Evolutionary conservation across 2,888 invertebrate species (phyloP), one percentile per base, ranked within the genome.

Genomic region (Tetragonula carbonaria): DNA sequence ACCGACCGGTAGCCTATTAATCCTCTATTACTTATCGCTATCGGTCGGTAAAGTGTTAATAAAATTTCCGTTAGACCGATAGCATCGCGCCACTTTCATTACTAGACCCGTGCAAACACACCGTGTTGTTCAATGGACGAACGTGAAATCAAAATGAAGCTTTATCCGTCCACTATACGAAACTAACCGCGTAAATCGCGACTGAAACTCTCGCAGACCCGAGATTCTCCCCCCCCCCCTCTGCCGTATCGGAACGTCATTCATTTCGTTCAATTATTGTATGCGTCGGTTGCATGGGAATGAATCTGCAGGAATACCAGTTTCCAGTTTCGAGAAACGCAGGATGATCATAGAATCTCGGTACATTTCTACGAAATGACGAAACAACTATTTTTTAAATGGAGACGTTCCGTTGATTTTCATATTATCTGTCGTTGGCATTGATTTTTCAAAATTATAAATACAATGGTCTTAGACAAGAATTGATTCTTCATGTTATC

Each of bases 81-180:
- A 86, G 73, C 55, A 63, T 57, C 76, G 79, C 53, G 57, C 80
- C 80, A 72, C 74, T 72, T 84, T 77, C 84, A 85, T 85, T 84
- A 84, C 62, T 57, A 23, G 70, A 70, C 74, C 33, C 62, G 28
- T 50, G 57, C 73, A 53, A 51, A 81, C 74, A 70, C 23, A 45
- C 4, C 18, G 59, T 28, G 28, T n/a, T 28, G 28, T n/a, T 50
- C n/a, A 53, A 33, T 21, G 59, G 51, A 23, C 57, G 68, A 68
- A 53, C 28, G 71, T 50, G 77, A 66, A 77, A 82, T 86, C 81
- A 74, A 82, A 82, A 78, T 67, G 78, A 65, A 82, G 55, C 80
- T 75, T 87, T 82, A 85, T 85, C 85, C 85, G 76, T 75, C 59
- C 78, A 75, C 82, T 87, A 78, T 73, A 77, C 84, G 84, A 80